Conservation (phyloP, 2,888 invertebrate genomes). For the Celastrina argiolus region DNA sequence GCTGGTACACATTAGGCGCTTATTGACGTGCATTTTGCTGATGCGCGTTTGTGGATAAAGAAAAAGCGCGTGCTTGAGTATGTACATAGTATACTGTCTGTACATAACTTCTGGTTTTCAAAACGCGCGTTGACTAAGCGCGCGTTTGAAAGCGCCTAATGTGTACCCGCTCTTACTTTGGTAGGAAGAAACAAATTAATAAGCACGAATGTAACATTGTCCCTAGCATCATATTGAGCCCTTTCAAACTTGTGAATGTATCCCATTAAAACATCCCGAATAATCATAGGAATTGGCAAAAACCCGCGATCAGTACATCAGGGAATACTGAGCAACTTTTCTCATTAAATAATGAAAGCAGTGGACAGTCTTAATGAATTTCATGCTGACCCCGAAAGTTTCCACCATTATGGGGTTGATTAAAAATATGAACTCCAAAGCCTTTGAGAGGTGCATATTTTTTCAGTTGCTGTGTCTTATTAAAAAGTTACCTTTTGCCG, state of each 20-base stretch:
- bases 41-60: too few relatives aligned
- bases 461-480: too few relatives aligned
- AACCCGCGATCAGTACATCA: not conserved
- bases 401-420: not conserved
- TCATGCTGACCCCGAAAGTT: slow-evolving; percentile 27
- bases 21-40: too few relatives aligned
- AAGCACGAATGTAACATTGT: not conserved
- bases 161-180: too few relatives aligned
- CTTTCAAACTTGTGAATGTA: slow-evolving; percentile 7
- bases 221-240: not conserved
- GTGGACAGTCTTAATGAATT: slow-evolving; percentile 28
- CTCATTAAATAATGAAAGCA: slow-evolving; percentile 16
- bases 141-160: too few relatives aligned
- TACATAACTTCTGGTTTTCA: too few relatives aligned
- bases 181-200: not conserved
- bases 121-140: too few relatives aligned
- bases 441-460: not conserved
- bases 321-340: slow-evolving; percentile 15
- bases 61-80: too few relatives aligned
- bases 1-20: too few relatives aligned
- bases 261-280: not conserved
- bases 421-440: not conserved
- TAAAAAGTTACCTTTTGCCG: too few relatives aligned
- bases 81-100: too few relatives aligned
- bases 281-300: slow-evolving; percentile 4